These are phyloP conservation scores for Lasaia peninsularis DNA, from an alignment of 1,140 invertebrate species.

Conservation along the genomic window DNA sequence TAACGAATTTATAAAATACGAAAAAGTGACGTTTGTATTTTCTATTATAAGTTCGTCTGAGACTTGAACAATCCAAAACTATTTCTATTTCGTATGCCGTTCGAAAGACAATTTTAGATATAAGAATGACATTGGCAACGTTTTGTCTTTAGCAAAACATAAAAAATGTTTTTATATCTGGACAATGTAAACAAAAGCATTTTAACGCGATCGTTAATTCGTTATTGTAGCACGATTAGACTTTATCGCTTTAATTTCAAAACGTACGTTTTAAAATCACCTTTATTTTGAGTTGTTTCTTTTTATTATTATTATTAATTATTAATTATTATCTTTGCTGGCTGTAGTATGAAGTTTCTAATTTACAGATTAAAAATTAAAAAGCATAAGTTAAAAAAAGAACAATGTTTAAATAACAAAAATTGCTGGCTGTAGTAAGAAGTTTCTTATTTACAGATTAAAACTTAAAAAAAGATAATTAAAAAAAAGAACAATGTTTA, in stretches of 20 bases:
- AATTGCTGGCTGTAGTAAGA: too few relatives aligned
- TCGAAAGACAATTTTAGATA: not conserved
- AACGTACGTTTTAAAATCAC: not conserved
- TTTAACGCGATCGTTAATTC: slow-evolving; percentile 1
- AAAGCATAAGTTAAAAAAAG: not conserved
- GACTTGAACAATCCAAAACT: too few relatives aligned
- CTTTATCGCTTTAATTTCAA: not conserved
- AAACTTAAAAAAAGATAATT: too few relatives aligned
- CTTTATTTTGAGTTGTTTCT: not conserved
- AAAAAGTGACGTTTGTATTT: too few relatives aligned
- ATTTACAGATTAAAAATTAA: too few relatives aligned
- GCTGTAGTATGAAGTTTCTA: not conserved
- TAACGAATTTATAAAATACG: too few relatives aligned
- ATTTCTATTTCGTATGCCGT: too few relatives aligned
- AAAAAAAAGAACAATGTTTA: too few relatives aligned
- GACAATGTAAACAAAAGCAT: slow-evolving; percentile 3
- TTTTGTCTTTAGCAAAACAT: slow-evolving; percentile 8
- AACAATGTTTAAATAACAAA: too few relatives aligned
- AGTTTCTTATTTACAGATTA: too few relatives aligned
- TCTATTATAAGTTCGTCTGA: too few relatives aligned
- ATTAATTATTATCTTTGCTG: too few relatives aligned
- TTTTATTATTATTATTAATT: not conserved
- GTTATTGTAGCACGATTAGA: not conserved
- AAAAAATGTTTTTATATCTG: slow-evolving; percentile 1
- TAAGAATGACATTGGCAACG: slow-evolving; percentile 10